phyloP scores from a whole-genome alignment of 2,888 invertebrate genomes.

The Xestia c-nigrum region DNA sequence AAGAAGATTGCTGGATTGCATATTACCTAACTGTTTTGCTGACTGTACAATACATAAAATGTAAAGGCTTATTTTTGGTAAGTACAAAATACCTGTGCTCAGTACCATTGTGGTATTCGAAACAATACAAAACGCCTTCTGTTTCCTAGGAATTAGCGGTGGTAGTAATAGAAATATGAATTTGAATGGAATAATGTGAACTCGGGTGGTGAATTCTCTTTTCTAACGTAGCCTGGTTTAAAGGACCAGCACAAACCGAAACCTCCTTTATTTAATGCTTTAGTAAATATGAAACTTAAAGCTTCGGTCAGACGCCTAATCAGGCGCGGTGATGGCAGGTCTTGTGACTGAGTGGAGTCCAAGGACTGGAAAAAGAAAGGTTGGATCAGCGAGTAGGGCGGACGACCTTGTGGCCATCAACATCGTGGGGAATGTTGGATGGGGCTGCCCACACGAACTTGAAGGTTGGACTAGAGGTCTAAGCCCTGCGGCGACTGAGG shows the following conservation, averaged over 20 bases:
- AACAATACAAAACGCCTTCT: slow-evolving; percentile 31
- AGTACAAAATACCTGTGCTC: slow-evolving; percentile 23
- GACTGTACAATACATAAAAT: too few species aligned
- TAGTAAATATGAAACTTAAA: not conserved
- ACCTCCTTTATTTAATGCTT: not conserved
- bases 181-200: not conserved
- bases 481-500: not conserved
- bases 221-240: not conserved
- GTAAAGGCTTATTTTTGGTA: slow-evolving; percentile 7
- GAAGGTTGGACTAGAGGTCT: not conserved
- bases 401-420: not conserved
- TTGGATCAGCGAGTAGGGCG: not conserved
- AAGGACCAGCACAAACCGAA: not conserved
- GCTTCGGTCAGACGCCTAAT: not conserved
- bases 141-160: slow-evolving; percentile 7
- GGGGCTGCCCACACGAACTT: not conserved
- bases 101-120: slow-evolving; percentile 33
- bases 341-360: not conserved
- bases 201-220: not conserved
- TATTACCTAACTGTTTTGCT: too few species aligned
- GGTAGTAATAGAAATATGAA: not conserved
- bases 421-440: not conserved
- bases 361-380: not conserved
- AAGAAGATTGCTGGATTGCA: too few species aligned
- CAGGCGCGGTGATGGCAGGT: not conserved